Percentiles rank a stretch among this genome's conserved stretches.
Evolutionary conservation across 2,113 vertebrate species (phyloP).

Genomic region (Vireo altiloquus): DNA sequence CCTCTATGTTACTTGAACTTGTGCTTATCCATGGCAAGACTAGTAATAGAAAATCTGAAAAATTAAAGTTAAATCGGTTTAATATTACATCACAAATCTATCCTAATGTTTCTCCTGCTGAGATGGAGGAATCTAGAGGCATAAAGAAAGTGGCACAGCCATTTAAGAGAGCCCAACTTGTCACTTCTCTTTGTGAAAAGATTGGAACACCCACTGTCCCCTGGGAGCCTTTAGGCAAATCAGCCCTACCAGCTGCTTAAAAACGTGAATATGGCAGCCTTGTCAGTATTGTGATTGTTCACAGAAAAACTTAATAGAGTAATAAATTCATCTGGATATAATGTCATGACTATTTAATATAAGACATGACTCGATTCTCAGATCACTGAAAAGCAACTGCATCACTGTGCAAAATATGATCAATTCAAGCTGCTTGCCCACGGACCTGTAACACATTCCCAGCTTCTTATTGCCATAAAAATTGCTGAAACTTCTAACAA

Average conservation of each 20-base stretch:
- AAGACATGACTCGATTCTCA: not conserved
- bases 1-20: not conserved
- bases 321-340: constrained; percentile 53
- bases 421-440: not conserved
- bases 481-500: not conserved
- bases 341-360: constrained; percentile 59
- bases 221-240: constrained; percentile 44
- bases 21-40: not conserved
- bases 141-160: constrained; percentile 1
- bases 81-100: constrained; percentile 32
- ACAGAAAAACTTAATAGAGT: constrained; percentile 44
- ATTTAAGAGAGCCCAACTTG: constrained; percentile 3
- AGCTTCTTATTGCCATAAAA: constrained; percentile 1
- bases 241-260: constrained; percentile 1
- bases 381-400: constrained; percentile 13
- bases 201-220: constrained; percentile 22
- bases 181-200: constrained; percentile 25
- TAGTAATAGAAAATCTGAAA: not conserved
- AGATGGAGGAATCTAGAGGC: constrained; percentile 2
- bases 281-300: constrained; percentile 48
- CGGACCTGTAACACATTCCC: not conserved
- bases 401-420: not conserved
- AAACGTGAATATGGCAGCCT: constrained; percentile 56
- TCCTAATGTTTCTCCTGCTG: constrained; percentile 26
- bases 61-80: constrained; percentile 23